Percentiles rank a stretch among this genome's conserved stretches.
Evolutionary conservation across 2,797 vertebrate species (phyloP).

Genomic region (Sebastes taczanowskii): DNA sequence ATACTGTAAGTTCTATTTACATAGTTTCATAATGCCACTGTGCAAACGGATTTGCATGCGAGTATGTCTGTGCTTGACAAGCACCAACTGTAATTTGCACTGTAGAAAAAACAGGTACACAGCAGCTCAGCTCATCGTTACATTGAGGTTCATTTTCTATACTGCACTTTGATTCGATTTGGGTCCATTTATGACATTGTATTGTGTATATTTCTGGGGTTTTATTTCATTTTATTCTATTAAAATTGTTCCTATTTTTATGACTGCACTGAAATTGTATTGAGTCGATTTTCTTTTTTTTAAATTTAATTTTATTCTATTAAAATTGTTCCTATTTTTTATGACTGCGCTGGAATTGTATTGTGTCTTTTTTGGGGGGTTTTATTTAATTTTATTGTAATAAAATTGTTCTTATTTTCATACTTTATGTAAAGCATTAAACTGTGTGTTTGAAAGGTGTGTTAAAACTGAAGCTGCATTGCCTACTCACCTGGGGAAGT

Average conservation of each 20-base stretch:
- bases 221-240: background rate
- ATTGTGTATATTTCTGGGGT: background rate
- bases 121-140: background rate
- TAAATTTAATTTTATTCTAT: background rate
- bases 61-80: background rate
- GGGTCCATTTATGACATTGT: too few species aligned
- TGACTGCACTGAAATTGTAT: background rate
- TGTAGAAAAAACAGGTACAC: background rate
- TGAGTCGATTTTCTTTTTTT: background rate
- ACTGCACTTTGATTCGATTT: background rate
- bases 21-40: background rate
- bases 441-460: background rate
- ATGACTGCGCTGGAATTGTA: background rate
- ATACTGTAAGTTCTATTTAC: background rate
- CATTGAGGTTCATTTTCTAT: background rate
- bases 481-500: background rate
- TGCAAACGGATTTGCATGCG: background rate
- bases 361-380: accelerated
- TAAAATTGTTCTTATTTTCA: background rate
- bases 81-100: background rate
- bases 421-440: background rate
- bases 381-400: background rate
- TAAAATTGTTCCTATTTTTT: background rate
- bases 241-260: background rate
- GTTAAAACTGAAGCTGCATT: background rate